phyloP scores from a whole-genome alignment of 2,797 vertebrate genomes.

The Acanthopagrus latus region DNA sequence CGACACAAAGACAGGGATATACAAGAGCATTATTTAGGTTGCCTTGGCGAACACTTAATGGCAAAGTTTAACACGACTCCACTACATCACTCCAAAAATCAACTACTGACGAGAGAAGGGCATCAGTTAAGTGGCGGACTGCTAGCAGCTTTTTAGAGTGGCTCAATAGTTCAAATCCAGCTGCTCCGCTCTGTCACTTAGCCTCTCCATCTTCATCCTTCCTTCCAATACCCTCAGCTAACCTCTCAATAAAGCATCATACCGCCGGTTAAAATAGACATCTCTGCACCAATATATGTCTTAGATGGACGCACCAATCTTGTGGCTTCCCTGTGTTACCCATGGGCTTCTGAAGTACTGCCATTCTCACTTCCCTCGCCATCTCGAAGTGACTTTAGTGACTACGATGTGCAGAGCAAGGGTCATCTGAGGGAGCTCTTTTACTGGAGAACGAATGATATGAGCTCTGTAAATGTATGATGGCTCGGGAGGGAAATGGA shows the following conservation, averaged over 20 bases:
- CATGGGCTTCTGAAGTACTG: constrained; percentile 51
- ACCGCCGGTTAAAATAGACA: constrained; percentile 54
- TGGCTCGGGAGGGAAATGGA: constrained; percentile 15
- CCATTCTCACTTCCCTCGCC: constrained; percentile 40
- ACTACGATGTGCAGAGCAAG: constrained; percentile 1
- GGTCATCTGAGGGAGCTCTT: constrained; percentile 31
- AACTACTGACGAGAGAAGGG: constrained; percentile 27
- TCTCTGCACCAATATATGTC: constrained; percentile 33
- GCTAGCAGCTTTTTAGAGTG: constrained; percentile 53
- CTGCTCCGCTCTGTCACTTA: constrained; percentile 66
- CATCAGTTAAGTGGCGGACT: constrained; percentile 53
- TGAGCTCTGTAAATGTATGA: constrained; percentile 52
- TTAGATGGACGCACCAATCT: constrained; percentile 23
- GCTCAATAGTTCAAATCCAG: constrained; percentile 61
- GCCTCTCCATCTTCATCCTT: constrained; percentile 51
- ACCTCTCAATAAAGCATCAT: constrained; percentile 60
- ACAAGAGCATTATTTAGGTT: neutral
- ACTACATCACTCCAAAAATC: constrained; percentile 37
- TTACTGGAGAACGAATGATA: constrained; percentile 6
- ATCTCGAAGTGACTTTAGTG: constrained; percentile 33
- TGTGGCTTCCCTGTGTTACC: constrained; percentile 7
- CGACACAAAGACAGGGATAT: neutral
- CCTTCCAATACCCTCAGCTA: constrained; percentile 40
- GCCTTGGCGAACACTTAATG: neutral
- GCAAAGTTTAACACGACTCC: constrained; percentile 25